Conservation (phyloP, 2,113 vertebrate species). For the Caloenas nicobarica region DNA sequence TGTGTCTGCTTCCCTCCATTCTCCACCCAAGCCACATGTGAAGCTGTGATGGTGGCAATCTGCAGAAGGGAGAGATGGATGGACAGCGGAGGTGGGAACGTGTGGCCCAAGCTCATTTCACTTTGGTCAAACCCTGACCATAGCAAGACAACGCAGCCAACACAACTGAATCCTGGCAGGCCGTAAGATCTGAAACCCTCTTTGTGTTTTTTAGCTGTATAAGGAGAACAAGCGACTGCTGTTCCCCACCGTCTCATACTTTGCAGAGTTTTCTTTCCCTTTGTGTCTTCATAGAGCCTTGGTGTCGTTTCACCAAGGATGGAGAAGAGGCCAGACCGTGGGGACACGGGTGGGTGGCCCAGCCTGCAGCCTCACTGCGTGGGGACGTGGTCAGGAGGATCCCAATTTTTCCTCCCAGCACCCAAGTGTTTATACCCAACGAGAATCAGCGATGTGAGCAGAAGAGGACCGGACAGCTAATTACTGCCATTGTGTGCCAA, state of each 20-base stretch:
- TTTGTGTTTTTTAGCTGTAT: not conserved
- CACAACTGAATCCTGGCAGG: not conserved
- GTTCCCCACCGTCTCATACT: not conserved
- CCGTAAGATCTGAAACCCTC: not conserved
- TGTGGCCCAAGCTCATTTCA: not conserved
- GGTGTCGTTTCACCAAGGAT: rapidly evolving
- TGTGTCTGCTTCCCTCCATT: not conserved
- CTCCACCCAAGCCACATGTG: not conserved
- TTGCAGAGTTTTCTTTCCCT: not conserved
- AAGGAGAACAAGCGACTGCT: not conserved
- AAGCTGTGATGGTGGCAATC: not conserved
- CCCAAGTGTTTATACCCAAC: not conserved
- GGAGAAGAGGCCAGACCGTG: not conserved
- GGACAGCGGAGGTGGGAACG: not conserved
- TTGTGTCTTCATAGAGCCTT: not conserved
- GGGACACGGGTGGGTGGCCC: not conserved
- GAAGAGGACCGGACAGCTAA: constrained; percentile 35
- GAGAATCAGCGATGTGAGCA: constrained; percentile 1
- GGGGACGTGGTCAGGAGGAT: not conserved
- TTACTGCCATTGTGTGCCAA: constrained; percentile 50
- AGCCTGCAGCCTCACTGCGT: not conserved
- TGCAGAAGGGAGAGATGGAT: not conserved
- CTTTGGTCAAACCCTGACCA: not conserved
- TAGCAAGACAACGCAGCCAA: not conserved
- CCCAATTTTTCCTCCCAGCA: not conserved